phyloP scores from a whole-genome alignment of 1,140 invertebrate species.

The Drosophila guanche region DNA sequence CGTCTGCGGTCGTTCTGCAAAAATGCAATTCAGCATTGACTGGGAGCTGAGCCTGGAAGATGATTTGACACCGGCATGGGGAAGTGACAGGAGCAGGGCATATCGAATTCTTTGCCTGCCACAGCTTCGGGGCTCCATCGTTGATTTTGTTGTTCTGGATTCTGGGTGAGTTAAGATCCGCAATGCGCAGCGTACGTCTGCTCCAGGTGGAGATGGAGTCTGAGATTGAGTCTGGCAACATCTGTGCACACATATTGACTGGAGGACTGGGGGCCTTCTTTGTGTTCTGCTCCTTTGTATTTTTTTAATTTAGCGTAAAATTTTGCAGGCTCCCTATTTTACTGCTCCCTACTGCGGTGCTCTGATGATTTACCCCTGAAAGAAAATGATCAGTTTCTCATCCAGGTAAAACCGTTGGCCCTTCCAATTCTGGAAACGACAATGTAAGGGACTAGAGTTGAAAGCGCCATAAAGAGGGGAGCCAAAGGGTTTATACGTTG shows the following conservation, averaged over 20 bases:
- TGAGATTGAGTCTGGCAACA: constrained; percentile 43
- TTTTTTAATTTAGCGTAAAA: constrained; percentile 75
- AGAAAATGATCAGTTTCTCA: constrained; percentile 64
- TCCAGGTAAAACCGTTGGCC: constrained; percentile 19
- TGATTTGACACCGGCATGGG: too few relatives aligned
- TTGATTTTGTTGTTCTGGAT: background rate
- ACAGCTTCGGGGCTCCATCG: background rate
- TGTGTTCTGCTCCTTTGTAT: constrained; percentile 41
- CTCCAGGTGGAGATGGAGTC: constrained; percentile 11
- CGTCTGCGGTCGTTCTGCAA: constrained; percentile 41
- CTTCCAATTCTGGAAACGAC: constrained; percentile 43
- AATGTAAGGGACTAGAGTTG: constrained; percentile 25
- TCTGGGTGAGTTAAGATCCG: constrained; percentile 43
- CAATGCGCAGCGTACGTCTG: background rate
- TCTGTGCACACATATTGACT: constrained; percentile 62
- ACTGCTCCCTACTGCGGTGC: constrained; percentile 11
- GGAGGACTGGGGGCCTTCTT: constrained; percentile 4
- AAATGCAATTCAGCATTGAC: constrained; percentile 67
- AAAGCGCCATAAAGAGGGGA: constrained; percentile 50
- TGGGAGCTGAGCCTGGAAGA: background rate
- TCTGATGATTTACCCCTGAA: constrained; percentile 47
- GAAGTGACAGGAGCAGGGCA: constrained; percentile 2
- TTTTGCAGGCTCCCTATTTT: constrained; percentile 30
- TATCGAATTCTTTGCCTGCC: constrained; percentile 60
- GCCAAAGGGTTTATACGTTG: constrained; percentile 2